phyloP scores from a whole-genome alignment of 2,888 invertebrate species.

The Thereva unica region DNA sequence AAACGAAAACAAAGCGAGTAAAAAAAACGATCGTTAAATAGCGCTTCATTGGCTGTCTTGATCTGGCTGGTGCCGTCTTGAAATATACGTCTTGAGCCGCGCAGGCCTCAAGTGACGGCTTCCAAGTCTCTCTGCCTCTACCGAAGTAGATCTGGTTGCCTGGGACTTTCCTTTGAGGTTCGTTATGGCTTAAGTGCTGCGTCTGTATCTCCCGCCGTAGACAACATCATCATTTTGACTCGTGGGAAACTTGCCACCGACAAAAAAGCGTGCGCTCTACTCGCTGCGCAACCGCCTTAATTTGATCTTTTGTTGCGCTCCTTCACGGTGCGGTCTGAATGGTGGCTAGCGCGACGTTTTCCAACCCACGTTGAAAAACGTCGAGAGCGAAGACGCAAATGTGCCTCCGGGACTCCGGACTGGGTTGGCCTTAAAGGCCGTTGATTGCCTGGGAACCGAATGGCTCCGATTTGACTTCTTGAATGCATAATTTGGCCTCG shows the following conservation, averaged over 20 bases:
- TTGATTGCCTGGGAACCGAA: constrained; percentile 31
- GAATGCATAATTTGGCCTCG: constrained; percentile 32
- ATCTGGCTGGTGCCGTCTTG: neutral
- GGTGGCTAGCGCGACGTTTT: too few relatives aligned
- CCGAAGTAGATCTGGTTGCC: too few relatives aligned
- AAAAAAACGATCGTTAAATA: constrained; percentile 7
- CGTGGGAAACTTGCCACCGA: constrained; percentile 37
- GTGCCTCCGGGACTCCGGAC: neutral
- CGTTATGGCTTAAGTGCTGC: constrained; percentile 14
- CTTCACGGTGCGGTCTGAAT: neutral
- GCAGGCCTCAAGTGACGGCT: neutral
- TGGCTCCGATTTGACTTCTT: constrained; percentile 26
- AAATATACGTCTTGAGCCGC: neutral
- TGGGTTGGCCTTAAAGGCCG: constrained; percentile 29
- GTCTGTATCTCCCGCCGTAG: constrained; percentile 9
- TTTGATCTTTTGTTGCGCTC: constrained; percentile 30
- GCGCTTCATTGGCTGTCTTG: constrained; percentile 23
- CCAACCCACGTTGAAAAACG: too few relatives aligned
- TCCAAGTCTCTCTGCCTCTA: too few relatives aligned
- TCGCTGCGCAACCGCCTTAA: constrained; percentile 33
- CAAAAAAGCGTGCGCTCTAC: constrained; percentile 18
- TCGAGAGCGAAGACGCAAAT: too few relatives aligned
- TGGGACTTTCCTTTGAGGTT: neutral
- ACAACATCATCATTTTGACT: constrained; percentile 28
- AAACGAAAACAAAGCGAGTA: constrained; percentile 15